Evolutionary conservation across 2,888 invertebrate genomes (phyloP).

Genomic region (Heliconius charithonia): DNA sequence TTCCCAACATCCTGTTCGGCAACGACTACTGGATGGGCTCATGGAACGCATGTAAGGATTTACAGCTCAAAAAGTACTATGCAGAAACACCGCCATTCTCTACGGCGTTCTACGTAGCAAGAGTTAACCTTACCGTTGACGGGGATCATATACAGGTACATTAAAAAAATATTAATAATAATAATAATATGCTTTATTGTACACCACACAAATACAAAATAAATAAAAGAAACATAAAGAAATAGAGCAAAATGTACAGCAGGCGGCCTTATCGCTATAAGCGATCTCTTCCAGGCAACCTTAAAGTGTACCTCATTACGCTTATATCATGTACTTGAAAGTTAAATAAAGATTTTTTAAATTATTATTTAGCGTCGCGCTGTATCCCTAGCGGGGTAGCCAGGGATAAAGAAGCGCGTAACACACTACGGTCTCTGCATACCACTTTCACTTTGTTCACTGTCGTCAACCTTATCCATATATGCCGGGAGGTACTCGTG

Average conservation of each 20-base stretch:
- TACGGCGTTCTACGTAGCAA: constrained; percentile 85
- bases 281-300: no score
- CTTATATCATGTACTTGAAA: not conserved
- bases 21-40: constrained; percentile 93
- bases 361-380: not conserved
- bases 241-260: no score
- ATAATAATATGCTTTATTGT: no score
- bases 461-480: no score
- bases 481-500: no score
- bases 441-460: no score
- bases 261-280: no score
- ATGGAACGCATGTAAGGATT: constrained; percentile 86
- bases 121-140: constrained; percentile 82
- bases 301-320: no score
- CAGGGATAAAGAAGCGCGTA: not conserved
- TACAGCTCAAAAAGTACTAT: constrained; percentile 82
- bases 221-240: no score
- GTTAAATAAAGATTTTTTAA: not conserved
- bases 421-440: no score
- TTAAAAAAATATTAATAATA: not conserved
- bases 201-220: no score
- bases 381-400: no score
- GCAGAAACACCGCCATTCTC: constrained; percentile 83
- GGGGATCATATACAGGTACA: constrained; percentile 79
- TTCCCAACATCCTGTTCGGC: constrained; percentile 89